Base-by-base conservation (phyloP, 2,113 vertebrate genomes). In the Thymallus thymallus region DNA sequence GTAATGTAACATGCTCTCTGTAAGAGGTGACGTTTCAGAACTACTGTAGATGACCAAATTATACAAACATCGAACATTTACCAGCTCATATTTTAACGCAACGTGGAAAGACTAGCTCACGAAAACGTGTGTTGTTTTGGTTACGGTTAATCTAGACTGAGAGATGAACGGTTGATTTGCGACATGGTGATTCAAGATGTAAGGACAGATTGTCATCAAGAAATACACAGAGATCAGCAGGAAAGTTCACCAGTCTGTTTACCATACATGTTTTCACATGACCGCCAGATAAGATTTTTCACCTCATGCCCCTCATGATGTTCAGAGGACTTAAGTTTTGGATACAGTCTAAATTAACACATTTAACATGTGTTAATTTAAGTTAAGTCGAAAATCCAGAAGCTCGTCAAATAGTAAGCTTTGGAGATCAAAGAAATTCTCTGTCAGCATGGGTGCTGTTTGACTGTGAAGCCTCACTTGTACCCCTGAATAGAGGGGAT, bases 1-100 rank as follows among this genome's bases (percentile, higher is more conserved):
- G 89, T 84, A 90, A 89, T 83, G 81, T 79, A 86, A 91, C 84
- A 79, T 74, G 87, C 82, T 84, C 87, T 90, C 83, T 86, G 82
- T 80, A 71, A 80, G 89, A 82, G 86, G 78, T 83, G 88, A 85
- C 80, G 69, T 76, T 88, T 76, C 70, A 75, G 82, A 65, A 71
- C 77, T 70, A 84, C n/a, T 84, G 83, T 85, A 1, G 78, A 84
- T 82, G 9, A 41, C 35, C 35, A 41, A 41, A 41, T 41, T 41
- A 41, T 41, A 41, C 9, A 41, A 41, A 41, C 35, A 41, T 41
- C 9, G 7, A 41, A 41, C 35, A 41, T 41, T 41, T 64, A 70
- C 56, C 70, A 22, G 29, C 48, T 14, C 79, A 81, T 87, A 85
- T 60, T n/a, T 23, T 13, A 16, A 60, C 23, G 6, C 56, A 60